These are phyloP conservation scores for Benthosema pterotum DNA, from an alignment of 2,797 vertebrate genomes.

Conservation along the genomic window DNA sequence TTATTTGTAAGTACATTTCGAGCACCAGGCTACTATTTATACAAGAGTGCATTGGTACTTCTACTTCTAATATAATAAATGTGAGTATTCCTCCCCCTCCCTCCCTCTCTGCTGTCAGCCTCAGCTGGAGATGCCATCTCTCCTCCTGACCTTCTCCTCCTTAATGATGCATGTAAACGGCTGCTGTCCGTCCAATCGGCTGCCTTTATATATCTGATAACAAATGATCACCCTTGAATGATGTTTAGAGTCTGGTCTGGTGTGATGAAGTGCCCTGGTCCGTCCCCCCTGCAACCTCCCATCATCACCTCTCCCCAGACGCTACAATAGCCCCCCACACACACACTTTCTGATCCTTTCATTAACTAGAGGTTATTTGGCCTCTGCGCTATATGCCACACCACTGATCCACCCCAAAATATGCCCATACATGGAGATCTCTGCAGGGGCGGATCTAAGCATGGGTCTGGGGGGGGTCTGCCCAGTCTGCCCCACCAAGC, in stretches of 20 bases:
- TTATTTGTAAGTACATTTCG: too few relatives aligned
- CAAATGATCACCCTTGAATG: constrained; percentile 65
- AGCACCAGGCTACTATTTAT: too few relatives aligned
- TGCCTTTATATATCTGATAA: constrained; percentile 73
- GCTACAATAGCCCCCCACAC: constrained; percentile 28
- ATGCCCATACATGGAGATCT: too few relatives aligned
- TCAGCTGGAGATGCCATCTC: constrained; percentile 49
- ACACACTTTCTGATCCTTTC: constrained; percentile 27
- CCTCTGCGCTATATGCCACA: too few relatives aligned
- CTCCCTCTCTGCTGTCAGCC: constrained; percentile 50
- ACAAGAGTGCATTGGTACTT: too few relatives aligned
- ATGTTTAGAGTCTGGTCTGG: constrained; percentile 44
- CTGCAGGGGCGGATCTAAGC: too few relatives aligned
- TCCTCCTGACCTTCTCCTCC: constrained; percentile 73
- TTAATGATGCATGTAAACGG: constrained; percentile 80
- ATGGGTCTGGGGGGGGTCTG: too few relatives aligned
- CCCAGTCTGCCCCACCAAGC: too few relatives aligned
- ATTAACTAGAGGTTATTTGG: too few relatives aligned
- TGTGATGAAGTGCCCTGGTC: constrained; percentile 55
- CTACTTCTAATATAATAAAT: too few relatives aligned
- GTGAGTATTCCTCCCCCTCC: not conserved
- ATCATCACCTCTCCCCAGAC: constrained; percentile 40
- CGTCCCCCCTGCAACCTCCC: constrained; percentile 48
- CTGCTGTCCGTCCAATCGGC: constrained; percentile 59
- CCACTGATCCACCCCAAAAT: too few relatives aligned